Evolutionary conservation across 2,888 invertebrate species (phyloP).

Genomic region (Coecobrya sp.): DNA sequence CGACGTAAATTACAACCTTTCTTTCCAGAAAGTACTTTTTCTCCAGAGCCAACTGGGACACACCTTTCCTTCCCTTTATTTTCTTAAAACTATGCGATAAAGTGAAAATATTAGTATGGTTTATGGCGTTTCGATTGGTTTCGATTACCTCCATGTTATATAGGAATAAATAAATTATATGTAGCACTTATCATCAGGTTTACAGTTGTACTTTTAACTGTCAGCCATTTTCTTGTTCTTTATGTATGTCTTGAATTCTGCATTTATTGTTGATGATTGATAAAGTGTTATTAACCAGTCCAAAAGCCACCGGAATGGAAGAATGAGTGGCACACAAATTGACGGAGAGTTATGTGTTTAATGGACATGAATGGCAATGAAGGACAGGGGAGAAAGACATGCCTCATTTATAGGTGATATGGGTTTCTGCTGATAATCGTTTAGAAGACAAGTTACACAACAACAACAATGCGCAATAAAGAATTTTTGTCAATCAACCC

Average conservation of each 20-base stretch:
- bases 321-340: not conserved
- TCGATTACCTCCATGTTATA: too few relatives aligned
- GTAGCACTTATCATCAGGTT: not conserved
- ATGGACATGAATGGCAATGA: not conserved
- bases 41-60: conserved; percentile 7
- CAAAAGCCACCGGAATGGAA: not conserved
- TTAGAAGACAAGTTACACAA: not conserved
- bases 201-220: conserved; percentile 13
- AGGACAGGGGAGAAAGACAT: not conserved
- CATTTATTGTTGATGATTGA: not conserved
- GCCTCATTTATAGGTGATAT: not conserved
- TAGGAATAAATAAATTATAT: too few relatives aligned
- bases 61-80: too few relatives aligned
- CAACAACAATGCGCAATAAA: not conserved
- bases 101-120: too few relatives aligned
- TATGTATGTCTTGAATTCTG: conserved; percentile 19
- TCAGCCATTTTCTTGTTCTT: not conserved
- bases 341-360: not conserved
- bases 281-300: not conserved
- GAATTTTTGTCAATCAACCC: too few relatives aligned
- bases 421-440: not conserved
- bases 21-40: not conserved
- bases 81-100: too few relatives aligned
- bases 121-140: too few relatives aligned
- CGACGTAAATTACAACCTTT: conserved; percentile 11